Percentiles rank a stretch among this genome's conserved stretches.
Conservation (phyloP, 1,140 invertebrate genomes). For the Heterodera schachtii region DNA sequence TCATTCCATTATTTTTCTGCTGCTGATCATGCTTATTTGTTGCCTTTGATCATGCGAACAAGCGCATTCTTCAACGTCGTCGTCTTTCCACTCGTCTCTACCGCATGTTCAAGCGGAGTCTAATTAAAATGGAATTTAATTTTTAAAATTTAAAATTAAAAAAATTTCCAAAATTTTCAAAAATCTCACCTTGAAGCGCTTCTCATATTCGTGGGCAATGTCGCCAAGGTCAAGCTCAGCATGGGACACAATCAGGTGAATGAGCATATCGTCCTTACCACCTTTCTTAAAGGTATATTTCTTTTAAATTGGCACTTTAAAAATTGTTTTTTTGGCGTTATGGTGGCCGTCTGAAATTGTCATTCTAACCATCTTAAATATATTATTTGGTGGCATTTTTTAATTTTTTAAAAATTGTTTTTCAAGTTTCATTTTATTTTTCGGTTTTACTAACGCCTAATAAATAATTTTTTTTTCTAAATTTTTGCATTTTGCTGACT, state of each 20-base stretch:
- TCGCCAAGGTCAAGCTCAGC: conserved; percentile 27
- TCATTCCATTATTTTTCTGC: no score
- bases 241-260: conserved; percentile 23
- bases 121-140: not conserved
- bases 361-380: no score
- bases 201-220: conserved; percentile 22
- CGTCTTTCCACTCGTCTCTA: conserved; percentile 22
- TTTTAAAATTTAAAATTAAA: not conserved
- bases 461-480: no score
- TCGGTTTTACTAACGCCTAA: no score
- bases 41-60: conserved; percentile 28
- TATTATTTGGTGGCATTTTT: no score
- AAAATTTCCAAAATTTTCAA: not conserved
- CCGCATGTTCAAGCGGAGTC: conserved; percentile 26
- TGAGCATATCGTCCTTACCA: conserved; percentile 23
- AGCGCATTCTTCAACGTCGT: conserved; percentile 17
- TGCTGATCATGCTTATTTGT: conserved; percentile 8
- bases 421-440: no score
- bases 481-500: no score
- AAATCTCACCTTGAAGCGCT: conserved; percentile 10
- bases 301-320: not conserved
- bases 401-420: no score
- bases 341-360: no score
- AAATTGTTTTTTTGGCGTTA: not conserved
- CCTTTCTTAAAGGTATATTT: conserved; percentile 17